Percentiles rank a stretch among this genome's conserved stretches.
These are phyloP conservation scores for Cremastobaeus sp. DNA, from an alignment of 2,888 invertebrate species.

Conservation along the genomic window DNA sequence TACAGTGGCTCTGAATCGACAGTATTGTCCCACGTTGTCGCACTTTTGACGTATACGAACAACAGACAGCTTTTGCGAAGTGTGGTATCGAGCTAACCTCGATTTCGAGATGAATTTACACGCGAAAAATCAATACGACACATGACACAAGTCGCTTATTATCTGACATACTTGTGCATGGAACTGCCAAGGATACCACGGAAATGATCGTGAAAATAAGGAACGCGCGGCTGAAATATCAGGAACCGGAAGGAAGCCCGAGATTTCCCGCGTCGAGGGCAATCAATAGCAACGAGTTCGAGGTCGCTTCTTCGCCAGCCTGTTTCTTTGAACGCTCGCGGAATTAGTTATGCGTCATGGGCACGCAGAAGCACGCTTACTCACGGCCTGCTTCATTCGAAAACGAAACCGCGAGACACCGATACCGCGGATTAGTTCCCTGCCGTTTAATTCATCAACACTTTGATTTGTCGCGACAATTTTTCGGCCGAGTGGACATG, in stretches of 20 bases:
- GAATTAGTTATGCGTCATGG: constrained; percentile 14
- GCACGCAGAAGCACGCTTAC: neutral
- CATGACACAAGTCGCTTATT: constrained; percentile 47
- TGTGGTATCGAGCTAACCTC: constrained; percentile 71
- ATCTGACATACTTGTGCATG: constrained; percentile 24
- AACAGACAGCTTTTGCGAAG: constrained; percentile 13
- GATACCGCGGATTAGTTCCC: constrained; percentile 1
- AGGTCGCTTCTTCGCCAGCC: constrained; percentile 52
- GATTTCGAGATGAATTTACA: constrained; percentile 69
- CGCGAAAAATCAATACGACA: constrained; percentile 75
- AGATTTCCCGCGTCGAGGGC: constrained; percentile 65
- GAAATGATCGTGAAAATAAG: constrained; percentile 25
- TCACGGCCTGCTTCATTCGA: neutral
- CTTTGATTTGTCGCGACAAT: constrained; percentile 29
- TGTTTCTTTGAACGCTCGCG: constrained; percentile 28
- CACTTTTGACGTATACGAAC: constrained; percentile 15
- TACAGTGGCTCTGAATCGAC: constrained; percentile 7
- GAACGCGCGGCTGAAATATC: constrained; percentile 18
- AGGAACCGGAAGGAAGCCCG: constrained; percentile 63
- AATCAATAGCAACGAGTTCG: constrained; percentile 66
- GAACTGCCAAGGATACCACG: constrained; percentile 23
- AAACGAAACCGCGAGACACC: neutral
- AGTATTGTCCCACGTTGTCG: constrained; percentile 29
- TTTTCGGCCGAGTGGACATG: constrained; percentile 16
- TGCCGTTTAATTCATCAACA: too few species aligned